These are phyloP conservation scores for Rhyacophila brunnea DNA, from an alignment of 1,140 invertebrate genomes.

Conservation along the genomic window DNA sequence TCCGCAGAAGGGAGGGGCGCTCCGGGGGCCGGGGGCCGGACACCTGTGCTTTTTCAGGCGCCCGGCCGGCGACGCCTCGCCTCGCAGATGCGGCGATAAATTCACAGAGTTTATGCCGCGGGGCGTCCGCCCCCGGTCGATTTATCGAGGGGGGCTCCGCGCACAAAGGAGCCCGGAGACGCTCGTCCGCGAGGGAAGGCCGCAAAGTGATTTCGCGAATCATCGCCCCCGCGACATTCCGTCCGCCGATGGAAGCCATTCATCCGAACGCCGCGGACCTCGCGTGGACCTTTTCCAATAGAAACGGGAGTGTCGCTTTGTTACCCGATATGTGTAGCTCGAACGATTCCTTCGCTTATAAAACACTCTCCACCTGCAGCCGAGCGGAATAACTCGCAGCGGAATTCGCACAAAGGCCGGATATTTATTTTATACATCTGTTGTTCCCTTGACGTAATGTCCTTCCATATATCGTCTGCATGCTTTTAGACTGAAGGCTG, in stretches of 20 bases:
- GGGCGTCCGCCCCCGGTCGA: conserved; percentile 21
- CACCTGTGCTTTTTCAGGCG: conserved; percentile 36
- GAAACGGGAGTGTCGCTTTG: conserved; percentile 16
- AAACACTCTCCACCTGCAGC: conserved; percentile 1
- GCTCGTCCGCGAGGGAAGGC: conserved; percentile 9
- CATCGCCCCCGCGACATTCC: conserved; percentile 29
- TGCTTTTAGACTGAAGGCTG: conserved; percentile 23
- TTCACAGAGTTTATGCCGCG: conserved; percentile 24
- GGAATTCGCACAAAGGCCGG: conserved; percentile 14
- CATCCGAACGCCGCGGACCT: conserved; percentile 3
- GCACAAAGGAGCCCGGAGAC: conserved; percentile 28
- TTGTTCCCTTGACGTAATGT: conserved; percentile 26
- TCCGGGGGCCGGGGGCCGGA: conserved; percentile 18
- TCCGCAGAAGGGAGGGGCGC: neutral
- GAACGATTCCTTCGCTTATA: neutral
- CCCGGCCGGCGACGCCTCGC: conserved; percentile 27
- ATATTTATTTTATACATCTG: conserved; percentile 34
- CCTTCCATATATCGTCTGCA: conserved; percentile 20
- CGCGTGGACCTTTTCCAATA: neutral
- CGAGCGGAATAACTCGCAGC: conserved; percentile 4
- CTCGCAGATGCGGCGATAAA: conserved; percentile 34
- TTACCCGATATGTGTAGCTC: conserved; percentile 15
- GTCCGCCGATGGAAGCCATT: conserved; percentile 21
- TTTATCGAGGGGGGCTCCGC: conserved; percentile 24
- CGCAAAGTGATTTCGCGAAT: conserved; percentile 35